Percentiles rank a stretch among this genome's conserved stretches.
phyloP scores from a whole-genome alignment of 92 coral and sea anemone genomes.

The Zoanthus solanderi region DNA sequence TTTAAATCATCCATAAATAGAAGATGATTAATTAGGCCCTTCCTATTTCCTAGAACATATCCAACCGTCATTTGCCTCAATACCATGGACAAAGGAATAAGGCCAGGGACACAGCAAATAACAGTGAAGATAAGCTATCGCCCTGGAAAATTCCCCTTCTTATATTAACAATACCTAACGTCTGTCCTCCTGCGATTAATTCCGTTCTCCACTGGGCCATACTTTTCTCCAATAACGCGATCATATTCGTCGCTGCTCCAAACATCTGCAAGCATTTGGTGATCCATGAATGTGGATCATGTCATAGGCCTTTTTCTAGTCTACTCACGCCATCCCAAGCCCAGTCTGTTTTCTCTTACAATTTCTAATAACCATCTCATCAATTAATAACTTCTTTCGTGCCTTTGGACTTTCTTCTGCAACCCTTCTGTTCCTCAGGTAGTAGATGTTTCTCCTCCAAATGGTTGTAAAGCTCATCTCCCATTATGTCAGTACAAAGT shows the following conservation, averaged over 20 bases:
- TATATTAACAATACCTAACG: too few relatives aligned
- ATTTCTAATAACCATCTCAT: slow-evolving; percentile 46
- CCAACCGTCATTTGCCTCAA: too few relatives aligned
- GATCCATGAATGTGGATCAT: slow-evolving; percentile 30
- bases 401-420: slow-evolving; percentile 40
- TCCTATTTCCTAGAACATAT: too few relatives aligned
- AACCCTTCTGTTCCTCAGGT: slow-evolving; percentile 55
- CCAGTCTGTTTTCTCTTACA: slow-evolving; percentile 34
- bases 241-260: neutral
- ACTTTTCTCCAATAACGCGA: too few relatives aligned
- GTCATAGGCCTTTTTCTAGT: slow-evolving; percentile 48
- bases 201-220: too few relatives aligned
- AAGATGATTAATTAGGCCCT: too few relatives aligned
- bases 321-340: slow-evolving; percentile 57
- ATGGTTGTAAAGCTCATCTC: slow-evolving; percentile 36
- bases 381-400: slow-evolving; percentile 54
- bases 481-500: slow-evolving; percentile 21
- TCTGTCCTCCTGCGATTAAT: too few relatives aligned
- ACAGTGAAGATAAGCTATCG: too few relatives aligned
- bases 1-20: too few relatives aligned
- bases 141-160: too few relatives aligned
- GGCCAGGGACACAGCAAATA: too few relatives aligned
- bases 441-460: slow-evolving; percentile 21
- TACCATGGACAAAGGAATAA: too few relatives aligned
- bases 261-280: neutral